Conservation (phyloP, 2,888 invertebrate genomes). For the Theretra japonica region DNA sequence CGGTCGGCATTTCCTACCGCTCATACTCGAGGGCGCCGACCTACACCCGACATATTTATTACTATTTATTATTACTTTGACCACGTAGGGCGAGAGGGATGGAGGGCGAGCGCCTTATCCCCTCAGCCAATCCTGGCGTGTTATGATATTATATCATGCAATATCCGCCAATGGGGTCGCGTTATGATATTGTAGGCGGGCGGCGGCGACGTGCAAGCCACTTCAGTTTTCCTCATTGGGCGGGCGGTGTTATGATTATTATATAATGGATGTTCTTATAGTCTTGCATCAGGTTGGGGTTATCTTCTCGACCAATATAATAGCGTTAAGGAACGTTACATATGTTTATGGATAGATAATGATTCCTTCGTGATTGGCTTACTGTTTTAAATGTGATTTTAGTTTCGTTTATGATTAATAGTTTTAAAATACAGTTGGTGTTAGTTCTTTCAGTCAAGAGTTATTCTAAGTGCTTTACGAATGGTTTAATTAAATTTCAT, state of each 20-base stretch:
- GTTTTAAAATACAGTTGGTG: not conserved
- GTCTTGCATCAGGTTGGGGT: constrained; percentile 59
- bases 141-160: constrained; percentile 87
- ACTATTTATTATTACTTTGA: constrained; percentile 73
- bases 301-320: constrained; percentile 42
- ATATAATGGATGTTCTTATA: constrained; percentile 72
- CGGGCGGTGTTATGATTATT: constrained; percentile 82
- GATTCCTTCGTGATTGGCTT: not conserved
- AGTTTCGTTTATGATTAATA: not conserved
- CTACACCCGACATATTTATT: constrained; percentile 76
- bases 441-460: not conserved
- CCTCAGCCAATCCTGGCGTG: constrained; percentile 82
- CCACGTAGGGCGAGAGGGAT: constrained; percentile 62
- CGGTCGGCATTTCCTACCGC: constrained; percentile 80
- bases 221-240: constrained; percentile 73
- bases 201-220: constrained; percentile 60
- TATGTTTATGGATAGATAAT: not conserved
- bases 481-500: too few species aligned
- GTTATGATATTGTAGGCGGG: constrained; percentile 85
- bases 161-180: constrained; percentile 82
- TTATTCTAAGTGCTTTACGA: not conserved
- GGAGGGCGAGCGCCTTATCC: constrained; percentile 65
- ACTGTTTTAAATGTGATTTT: not conserved
- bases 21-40: constrained; percentile 72
- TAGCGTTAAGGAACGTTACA: not conserved